Evolutionary conservation across 2,113 vertebrate genomes (phyloP).

Genomic region (Mus musculus): GRCm39 chr5:118470001-118470500

Average conservation of each 20-base stretch:
- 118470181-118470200: constrained; percentile 69
- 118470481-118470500: neutral
- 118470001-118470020: constrained; percentile 66
- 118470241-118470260: constrained; percentile 80
- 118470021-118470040: constrained; percentile 74
- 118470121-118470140: constrained; percentile 60
- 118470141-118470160: neutral
- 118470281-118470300: constrained; percentile 1
- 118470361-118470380: neutral
- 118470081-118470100: constrained; percentile 76
- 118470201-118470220: constrained; percentile 76
- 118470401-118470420: neutral
- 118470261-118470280: constrained; percentile 62
- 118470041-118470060: constrained; percentile 51
- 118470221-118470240: constrained; percentile 44
- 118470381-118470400: neutral
- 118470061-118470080: constrained; percentile 37
- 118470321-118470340: constrained; percentile 12
- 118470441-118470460: neutral
- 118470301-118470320: constrained; percentile 49
- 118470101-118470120: constrained; percentile 75
- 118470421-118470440: neutral
- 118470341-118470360: neutral
- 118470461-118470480: neutral
- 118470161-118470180: neutral